Percentiles rank a stretch among this genome's conserved stretches.
Conservation (phyloP, 1,140 invertebrate genomes). For the Zelostemma sp. region DNA sequence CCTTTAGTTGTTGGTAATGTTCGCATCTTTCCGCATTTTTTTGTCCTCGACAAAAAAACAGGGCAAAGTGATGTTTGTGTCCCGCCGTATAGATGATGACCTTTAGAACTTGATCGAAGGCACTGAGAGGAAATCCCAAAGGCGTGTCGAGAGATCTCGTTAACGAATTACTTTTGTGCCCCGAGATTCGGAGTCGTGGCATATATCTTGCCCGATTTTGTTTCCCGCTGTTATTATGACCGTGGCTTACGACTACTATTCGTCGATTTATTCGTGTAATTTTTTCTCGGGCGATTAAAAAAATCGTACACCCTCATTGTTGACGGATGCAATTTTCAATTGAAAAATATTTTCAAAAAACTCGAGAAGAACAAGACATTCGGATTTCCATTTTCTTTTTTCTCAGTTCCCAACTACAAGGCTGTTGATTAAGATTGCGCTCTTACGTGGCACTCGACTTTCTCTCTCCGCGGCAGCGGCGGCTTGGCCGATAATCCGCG, state of each 20-base stretch:
- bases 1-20: no score
- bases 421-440: constrained; percentile 32
- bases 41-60: no score
- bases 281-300: no score
- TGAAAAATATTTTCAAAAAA: no score
- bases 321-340: no score
- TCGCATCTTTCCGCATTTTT: no score
- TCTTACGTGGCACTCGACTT: constrained; percentile 32
- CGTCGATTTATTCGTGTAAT: constrained; percentile 14
- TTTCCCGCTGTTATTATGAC: constrained; percentile 16
- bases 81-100: constrained; percentile 26
- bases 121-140: constrained; percentile 29
- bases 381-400: constrained; percentile 1
- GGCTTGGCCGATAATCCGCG: neutral
- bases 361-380: neutral
- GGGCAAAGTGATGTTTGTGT: no score
- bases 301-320: no score
- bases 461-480: constrained; percentile 20
- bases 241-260: constrained; percentile 5
- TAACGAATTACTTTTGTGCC: constrained; percentile 1
- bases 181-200: constrained; percentile 7
- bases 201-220: constrained; percentile 13
- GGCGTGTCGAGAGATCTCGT: constrained; percentile 17
- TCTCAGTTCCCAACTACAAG: constrained; percentile 8
- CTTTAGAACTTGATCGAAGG: constrained; percentile 37